These are phyloP conservation scores for Chloroceryle inda DNA, from an alignment of 2,797 vertebrate species.

Conservation along the genomic window DNA sequence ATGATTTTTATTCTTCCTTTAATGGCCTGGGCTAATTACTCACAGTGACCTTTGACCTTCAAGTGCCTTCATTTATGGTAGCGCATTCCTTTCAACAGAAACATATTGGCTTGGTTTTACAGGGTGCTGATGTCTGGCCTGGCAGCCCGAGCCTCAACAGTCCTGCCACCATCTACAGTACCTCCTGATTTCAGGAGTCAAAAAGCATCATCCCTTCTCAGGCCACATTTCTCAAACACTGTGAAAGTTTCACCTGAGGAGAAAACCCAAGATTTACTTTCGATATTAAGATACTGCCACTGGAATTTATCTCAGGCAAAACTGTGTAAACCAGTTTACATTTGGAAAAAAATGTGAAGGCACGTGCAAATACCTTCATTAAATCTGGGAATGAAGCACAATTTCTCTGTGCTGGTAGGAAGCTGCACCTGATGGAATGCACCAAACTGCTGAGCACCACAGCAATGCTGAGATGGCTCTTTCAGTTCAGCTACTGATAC, in stretches of 20 bases:
- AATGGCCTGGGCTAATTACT: conserved; percentile 82
- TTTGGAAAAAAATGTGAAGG: not conserved
- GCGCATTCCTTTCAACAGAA: conserved; percentile 80
- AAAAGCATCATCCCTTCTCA: not conserved
- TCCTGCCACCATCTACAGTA: not conserved
- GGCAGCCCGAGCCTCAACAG: conserved; percentile 14
- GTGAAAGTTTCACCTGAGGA: not conserved
- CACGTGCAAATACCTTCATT: rapidly evolving
- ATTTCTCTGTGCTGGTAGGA: not conserved
- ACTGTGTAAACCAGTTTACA: rapidly evolving
- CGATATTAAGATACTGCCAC: not conserved
- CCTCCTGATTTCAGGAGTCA: not conserved
- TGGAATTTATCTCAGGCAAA: not conserved
- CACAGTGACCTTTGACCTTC: conserved; percentile 76
- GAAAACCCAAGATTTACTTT: not conserved
- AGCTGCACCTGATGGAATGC: not conserved
- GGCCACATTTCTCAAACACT: not conserved
- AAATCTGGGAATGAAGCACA: not conserved
- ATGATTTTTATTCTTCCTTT: conserved; percentile 84
- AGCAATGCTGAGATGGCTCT: not conserved
- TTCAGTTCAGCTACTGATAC: not conserved
- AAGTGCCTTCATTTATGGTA: conserved; percentile 84
- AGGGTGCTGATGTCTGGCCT: conserved; percentile 75
- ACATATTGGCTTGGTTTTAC: conserved; percentile 76
- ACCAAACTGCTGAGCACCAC: not conserved